Evolutionary conservation across 2,113 vertebrate genomes (phyloP).

Genomic region (Bos indicus): DNA sequence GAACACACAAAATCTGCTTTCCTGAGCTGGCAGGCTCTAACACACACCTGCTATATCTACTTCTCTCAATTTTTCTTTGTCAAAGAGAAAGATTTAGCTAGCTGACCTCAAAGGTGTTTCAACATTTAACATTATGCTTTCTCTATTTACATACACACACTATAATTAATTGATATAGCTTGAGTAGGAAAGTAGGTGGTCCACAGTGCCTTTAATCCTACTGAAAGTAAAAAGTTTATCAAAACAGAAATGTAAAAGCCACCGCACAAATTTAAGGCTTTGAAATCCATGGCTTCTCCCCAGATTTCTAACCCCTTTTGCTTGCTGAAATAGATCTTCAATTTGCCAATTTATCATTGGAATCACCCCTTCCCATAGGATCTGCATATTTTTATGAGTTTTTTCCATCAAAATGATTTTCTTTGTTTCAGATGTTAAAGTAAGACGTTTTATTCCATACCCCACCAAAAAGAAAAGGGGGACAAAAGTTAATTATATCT

Average conservation of each 20-base stretch:
- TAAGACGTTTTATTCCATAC: slow-evolving; percentile 30
- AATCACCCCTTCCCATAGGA: slow-evolving; percentile 27
- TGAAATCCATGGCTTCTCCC: neutral
- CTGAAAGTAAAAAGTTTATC: slow-evolving; percentile 10
- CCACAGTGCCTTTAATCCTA: slow-evolving; percentile 2
- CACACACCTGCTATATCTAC: neutral
- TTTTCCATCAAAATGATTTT: slow-evolving; percentile 43
- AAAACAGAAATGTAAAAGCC: slow-evolving; percentile 12
- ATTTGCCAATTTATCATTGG: slow-evolving; percentile 15
- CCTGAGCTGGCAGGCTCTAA: neutral
- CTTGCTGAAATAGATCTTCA: slow-evolving; percentile 34
- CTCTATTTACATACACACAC: neutral
- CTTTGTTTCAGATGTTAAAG: slow-evolving; percentile 68
- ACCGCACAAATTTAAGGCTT: neutral
- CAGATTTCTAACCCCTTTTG: slow-evolving; percentile 15
- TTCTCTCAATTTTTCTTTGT: neutral
- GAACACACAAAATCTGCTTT: neutral
- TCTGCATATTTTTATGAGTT: slow-evolving; percentile 53
- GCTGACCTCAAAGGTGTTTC: neutral
- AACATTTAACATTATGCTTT: neutral
- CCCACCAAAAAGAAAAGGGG: slow-evolving; percentile 70
- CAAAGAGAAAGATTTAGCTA: neutral
- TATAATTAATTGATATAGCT: slow-evolving; percentile 20
- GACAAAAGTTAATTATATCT: slow-evolving; percentile 83
- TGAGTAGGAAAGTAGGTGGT: slow-evolving; percentile 20